Evolutionary conservation across 2,797 vertebrate genomes (phyloP), one percentile per base, ranked within the genome.

Genomic region (Thunnus albacares): DNA sequence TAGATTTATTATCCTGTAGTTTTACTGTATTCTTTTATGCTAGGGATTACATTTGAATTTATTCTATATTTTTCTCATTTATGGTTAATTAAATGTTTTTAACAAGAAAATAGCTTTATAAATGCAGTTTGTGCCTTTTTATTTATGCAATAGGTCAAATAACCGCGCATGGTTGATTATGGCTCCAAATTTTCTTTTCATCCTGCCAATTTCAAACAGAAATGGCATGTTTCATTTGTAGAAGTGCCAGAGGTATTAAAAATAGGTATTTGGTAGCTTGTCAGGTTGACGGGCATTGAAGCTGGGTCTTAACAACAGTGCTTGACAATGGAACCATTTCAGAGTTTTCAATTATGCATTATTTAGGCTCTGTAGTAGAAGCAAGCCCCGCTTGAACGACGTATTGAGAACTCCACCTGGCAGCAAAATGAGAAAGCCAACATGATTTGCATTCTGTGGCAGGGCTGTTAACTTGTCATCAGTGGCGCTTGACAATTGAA

Each of bases 391-490:
- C 57, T 87, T 90, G 91, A 93, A 85, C 66, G 89, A 89, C 90
- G 86, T 69, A 78, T 91, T 89, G 88, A 85, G 77, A 87, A 73
- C 81, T 89, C 88, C 85, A 93, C 93, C 93, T 94, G 92, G 91
- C 91, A 93, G 89, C 57, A 66, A 86, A 94, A 93, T 90, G 77
- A 89, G 87, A 90, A 88, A 83, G 79, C 76, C 64, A 65, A 78
- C 83, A 71, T 73, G 64, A 91, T 93, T 94, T 93, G 90, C 87
- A 88, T 91, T 91, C 83, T 77, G 69, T 82, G 81, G 72, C 72
- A 64, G 61, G 67, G 87, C 89, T 94, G 87, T 92, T 94, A 93
- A 93, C 91, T 90, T 94, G 93, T 93, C 94, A 92, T 84, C 85
- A 83, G 81, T 26, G 41, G 65, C 77, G 49, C 83, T 88, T 92